A percentile compares a stretch with the other conserved stretches of the same genome.
Evolutionary conservation across 2,797 vertebrate genomes (phyloP).

Genomic region (Crypturellus tataupa): DNA sequence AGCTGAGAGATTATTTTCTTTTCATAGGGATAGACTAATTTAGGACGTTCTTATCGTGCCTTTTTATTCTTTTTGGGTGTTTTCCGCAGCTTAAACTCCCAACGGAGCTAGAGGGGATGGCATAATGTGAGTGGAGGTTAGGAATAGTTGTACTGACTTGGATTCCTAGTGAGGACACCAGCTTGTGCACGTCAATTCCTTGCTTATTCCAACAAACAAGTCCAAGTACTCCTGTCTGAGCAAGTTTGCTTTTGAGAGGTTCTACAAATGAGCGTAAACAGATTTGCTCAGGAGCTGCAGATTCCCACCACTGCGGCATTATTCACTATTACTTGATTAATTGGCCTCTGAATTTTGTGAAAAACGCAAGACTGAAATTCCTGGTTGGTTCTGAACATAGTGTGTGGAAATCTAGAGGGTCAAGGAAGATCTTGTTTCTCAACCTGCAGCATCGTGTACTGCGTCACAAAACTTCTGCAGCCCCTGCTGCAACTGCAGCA

Average conservation of each 20-base stretch:
- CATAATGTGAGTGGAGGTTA: background rate
- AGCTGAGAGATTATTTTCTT: background rate
- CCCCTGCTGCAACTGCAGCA: background rate
- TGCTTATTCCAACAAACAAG: background rate
- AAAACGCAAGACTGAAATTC: background rate
- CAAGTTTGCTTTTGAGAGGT: background rate
- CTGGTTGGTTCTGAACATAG: background rate
- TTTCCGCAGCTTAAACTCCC: accelerated
- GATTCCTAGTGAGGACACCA: background rate
- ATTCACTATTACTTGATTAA: background rate
- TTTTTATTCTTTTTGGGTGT: background rate
- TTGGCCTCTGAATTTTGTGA: background rate
- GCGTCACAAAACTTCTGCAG: background rate
- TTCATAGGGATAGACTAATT: background rate
- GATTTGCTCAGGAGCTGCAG: background rate
- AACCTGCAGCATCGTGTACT: background rate
- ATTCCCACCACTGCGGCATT: background rate
- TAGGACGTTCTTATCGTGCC: background rate
- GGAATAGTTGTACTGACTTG: background rate
- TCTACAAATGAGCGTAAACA: background rate
- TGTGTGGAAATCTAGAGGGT: background rate
- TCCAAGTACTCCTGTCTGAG: background rate
- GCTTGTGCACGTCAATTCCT: background rate
- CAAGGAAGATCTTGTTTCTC: background rate
- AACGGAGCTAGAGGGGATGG: background rate